Percentiles rank a stretch among this genome's conserved stretches.
These are phyloP conservation scores for Chromobotia macracanthus DNA, from an alignment of 2,797 vertebrate species.

Conservation along the genomic window DNA sequence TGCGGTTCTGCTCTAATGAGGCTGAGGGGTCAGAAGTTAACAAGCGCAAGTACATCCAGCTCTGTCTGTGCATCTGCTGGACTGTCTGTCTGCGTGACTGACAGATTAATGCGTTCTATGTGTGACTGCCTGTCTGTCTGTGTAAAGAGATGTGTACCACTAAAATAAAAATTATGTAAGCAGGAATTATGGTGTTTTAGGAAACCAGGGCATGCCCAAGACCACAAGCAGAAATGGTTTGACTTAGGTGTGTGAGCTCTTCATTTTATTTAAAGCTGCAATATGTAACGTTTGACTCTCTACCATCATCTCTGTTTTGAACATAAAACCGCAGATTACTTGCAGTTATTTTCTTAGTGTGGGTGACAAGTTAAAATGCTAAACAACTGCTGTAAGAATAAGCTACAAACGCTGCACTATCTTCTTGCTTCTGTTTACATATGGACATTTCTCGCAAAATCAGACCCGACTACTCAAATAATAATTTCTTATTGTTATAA, in stretches of 20 bases:
- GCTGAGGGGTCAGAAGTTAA: slow-evolving; percentile 55
- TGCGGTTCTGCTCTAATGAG: slow-evolving; percentile 63
- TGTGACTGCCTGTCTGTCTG: not conserved
- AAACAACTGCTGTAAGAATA: too few relatives aligned
- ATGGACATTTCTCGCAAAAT: too few relatives aligned
- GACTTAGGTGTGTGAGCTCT: not conserved
- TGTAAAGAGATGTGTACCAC: not conserved
- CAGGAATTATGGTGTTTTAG: not conserved
- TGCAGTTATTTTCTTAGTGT: too few relatives aligned
- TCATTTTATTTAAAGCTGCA: not conserved
- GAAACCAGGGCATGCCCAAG: not conserved
- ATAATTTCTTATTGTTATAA: too few relatives aligned
- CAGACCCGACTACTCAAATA: too few relatives aligned
- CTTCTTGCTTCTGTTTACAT: too few relatives aligned
- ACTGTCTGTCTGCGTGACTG: not conserved
- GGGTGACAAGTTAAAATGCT: too few relatives aligned
- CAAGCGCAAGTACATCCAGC: slow-evolving; percentile 35
- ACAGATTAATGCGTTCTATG: not conserved
- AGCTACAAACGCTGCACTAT: too few relatives aligned
- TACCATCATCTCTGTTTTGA: too few relatives aligned
- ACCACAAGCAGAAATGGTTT: not conserved
- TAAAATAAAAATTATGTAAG: too few relatives aligned
- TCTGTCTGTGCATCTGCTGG: slow-evolving; percentile 4
- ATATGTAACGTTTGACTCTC: too few relatives aligned
- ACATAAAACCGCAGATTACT: too few relatives aligned